Conservation (phyloP, 2,888 invertebrate genomes). For the Aleiodes testaceus region DNA sequence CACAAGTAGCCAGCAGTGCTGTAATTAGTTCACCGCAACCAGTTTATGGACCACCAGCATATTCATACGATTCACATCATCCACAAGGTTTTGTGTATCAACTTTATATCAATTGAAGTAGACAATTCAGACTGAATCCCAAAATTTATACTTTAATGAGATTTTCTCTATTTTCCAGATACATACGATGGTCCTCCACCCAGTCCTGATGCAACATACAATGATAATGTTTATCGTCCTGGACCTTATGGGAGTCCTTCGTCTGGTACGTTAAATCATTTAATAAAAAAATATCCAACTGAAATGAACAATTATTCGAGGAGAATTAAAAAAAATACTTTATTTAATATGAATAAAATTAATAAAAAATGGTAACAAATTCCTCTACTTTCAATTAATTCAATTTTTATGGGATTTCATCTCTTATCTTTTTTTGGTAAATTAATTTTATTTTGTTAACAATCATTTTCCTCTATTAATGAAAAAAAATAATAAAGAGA, state of each 20-base stretch:
- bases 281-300: not conserved
- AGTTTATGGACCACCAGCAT: conserved; percentile 53
- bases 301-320: no score
- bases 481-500: no score
- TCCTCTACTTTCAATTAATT: no score
- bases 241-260: conserved; percentile 56
- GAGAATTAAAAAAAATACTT: no score
- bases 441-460: no score
- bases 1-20: conserved; percentile 85
- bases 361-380: no score
- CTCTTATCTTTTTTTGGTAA: no score
- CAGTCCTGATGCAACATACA: conserved; percentile 55
- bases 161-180: conserved; percentile 42
- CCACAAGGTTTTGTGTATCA: conserved; percentile 32
- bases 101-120: not conserved
- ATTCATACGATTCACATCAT: conserved; percentile 56
- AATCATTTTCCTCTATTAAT: no score
- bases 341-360: no score
- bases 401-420: no score
- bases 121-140: not conserved
- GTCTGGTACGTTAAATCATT: conserved; percentile 56
- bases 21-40: conserved; percentile 75
- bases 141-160: not conserved
- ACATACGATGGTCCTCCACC: conserved; percentile 63
- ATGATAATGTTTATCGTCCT: conserved; percentile 49